Conservation (phyloP, 2,888 invertebrate species). For the Agriopis aurantiaria region DNA sequence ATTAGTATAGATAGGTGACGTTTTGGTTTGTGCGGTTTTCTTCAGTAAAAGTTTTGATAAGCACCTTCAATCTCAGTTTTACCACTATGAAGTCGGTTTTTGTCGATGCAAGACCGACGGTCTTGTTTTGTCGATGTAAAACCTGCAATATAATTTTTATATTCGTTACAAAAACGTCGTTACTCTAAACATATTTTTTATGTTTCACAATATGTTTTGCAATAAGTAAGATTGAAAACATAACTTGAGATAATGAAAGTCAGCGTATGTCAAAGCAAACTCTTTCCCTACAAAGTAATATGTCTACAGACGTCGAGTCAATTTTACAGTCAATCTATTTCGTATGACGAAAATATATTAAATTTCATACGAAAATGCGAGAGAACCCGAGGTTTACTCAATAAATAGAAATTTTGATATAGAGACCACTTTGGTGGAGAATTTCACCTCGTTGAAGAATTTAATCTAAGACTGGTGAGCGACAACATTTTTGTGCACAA, state of each 20-base stretch:
- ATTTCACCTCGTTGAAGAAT: conserved; percentile 15
- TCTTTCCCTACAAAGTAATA: conserved; percentile 1
- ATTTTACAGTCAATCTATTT: conserved; percentile 24
- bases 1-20: no score
- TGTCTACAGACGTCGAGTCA: conserved; percentile 4
- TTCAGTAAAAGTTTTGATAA: no score
- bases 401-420: conserved; percentile 16
- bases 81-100: no score
- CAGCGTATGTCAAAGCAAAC: neutral
- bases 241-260: neutral
- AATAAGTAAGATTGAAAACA: neutral
- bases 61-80: no score
- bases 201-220: no score
- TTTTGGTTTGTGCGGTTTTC: no score
- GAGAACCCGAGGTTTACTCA: conserved; percentile 12
- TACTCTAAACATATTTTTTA: no score
- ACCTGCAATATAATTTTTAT: no score
- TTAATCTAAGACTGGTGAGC: conserved; percentile 4
- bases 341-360: conserved; percentile 25
- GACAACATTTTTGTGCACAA: conserved; percentile 16
- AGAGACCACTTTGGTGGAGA: conserved; percentile 2
- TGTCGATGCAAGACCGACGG: no score
- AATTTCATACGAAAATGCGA: conserved; percentile 21
- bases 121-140: no score
- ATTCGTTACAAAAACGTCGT: no score